A percentile compares a stretch with the other conserved stretches of the same genome.
Evolutionary conservation across 2,888 invertebrate species (phyloP).

Genomic region (Stenodema calcarata): DNA sequence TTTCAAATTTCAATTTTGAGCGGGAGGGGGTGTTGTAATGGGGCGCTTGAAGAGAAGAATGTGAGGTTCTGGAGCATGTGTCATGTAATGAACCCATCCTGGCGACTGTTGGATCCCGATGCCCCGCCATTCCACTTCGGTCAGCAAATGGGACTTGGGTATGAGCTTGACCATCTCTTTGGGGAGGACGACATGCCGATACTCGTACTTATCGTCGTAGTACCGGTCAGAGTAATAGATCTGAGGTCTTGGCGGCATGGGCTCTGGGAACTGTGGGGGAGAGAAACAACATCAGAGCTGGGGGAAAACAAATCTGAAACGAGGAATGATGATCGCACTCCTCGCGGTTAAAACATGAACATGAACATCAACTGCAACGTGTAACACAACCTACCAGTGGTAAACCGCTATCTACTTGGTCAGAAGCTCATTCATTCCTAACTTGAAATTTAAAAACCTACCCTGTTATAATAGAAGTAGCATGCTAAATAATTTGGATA

Average conservation of each 20-base stretch:
- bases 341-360: background rate
- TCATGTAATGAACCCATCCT: constrained; percentile 98
- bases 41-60: constrained; percentile 78
- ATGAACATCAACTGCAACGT: background rate
- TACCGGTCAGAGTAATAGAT: constrained; percentile 95
- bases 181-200: constrained; percentile 94
- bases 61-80: constrained; percentile 86
- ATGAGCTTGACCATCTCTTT: constrained; percentile 89
- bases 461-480: too few species aligned
- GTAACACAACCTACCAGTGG: background rate
- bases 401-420: background rate
- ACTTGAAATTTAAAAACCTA: too few species aligned
- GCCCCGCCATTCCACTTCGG: constrained; percentile 91
- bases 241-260: constrained; percentile 61
- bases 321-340: background rate
- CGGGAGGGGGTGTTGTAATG: constrained; percentile 43
- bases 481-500: too few species aligned
- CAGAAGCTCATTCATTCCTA: background rate
- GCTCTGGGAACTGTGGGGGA: background rate
- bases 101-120: constrained; percentile 96
- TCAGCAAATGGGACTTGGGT: constrained; percentile 91
- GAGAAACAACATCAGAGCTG: background rate
- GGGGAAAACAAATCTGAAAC: background rate
- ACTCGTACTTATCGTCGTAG: constrained; percentile 88
- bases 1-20: constrained; percentile 27